Evolutionary conservation across 2,113 vertebrate genomes (phyloP), one percentile per base, ranked within the genome.

Genomic region (Antennarius striatus): DNA sequence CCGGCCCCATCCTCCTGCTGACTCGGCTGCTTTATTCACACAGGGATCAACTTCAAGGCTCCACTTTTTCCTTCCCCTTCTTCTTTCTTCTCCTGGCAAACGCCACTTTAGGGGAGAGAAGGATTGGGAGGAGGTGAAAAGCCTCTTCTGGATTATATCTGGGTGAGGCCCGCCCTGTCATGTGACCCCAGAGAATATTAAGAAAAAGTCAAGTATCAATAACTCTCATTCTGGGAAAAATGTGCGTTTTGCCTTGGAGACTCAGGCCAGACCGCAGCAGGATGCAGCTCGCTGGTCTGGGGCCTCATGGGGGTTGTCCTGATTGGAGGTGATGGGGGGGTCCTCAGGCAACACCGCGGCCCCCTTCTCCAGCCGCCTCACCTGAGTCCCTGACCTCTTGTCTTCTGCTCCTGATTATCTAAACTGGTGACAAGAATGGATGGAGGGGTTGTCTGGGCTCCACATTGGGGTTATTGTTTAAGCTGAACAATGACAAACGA

Each of bases 341-440:
- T 53, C 71, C 73, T 75, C 8, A 42, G 65, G 65, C 63, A 56
- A 49, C 4, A 42, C 71, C 71, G 82, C 68, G 80, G 63, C 68
- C 79, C 66, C 58, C 77, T 42, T 63, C 70, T 75, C 59, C n/a
- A 43, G 36, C n/a, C 74, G 79, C 64, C 77, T 86, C 83, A 77
- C 79, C 78, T 87, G 80, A 80, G 77, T 78, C 75, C 80, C 83
- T 77, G 80, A 68, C 77, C 79, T 75, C 86, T 86, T 79, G 68
- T 84, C 71, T 82, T 63, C 59, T 57, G 80, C 65, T 80, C 63
- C 40, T 85, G 83, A 85, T 89, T 83, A 73, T 77, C 53, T 15
- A 46, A 73, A 72, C 53, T 11, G 60, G 59, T n/a, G 55, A 56
- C 47, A 70, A 3, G 59, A 51, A 73, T 66, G 43, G 54, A 56